Conservation (phyloP, 2,888 invertebrate genomes). For the Leptinotarsa rubiginosa region DNA sequence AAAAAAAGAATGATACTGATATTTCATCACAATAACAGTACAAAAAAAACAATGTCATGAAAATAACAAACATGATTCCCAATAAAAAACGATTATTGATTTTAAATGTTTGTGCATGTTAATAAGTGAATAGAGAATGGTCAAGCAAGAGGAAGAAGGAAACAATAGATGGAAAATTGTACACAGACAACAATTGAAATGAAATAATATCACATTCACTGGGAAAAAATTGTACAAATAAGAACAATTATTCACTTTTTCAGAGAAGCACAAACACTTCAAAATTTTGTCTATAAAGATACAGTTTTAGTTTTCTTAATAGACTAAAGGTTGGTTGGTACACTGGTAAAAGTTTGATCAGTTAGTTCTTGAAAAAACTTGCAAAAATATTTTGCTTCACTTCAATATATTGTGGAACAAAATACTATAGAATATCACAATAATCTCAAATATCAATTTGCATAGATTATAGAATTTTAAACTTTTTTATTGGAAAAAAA, state of each 20-base stretch:
- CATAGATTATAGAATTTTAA: not conserved
- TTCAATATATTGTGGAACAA: too few species aligned
- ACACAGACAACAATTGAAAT: conserved; percentile 8
- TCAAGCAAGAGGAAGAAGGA: not conserved
- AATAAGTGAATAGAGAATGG: not conserved
- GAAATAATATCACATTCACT: conserved; percentile 13
- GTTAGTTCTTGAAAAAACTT: too few species aligned
- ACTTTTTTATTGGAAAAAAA: too few species aligned
- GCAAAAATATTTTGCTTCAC: too few species aligned
- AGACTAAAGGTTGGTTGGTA: too few species aligned
- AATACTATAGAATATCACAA: not conserved
- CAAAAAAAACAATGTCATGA: too few species aligned
- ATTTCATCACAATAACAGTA: too few species aligned
- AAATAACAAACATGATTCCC: too few species aligned
- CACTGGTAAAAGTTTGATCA: too few species aligned
- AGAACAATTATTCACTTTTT: not conserved
- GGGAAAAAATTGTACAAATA: not conserved
- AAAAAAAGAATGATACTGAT: not conserved
- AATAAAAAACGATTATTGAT: too few species aligned
- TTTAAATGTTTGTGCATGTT: not conserved
- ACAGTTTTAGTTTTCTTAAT: not conserved
- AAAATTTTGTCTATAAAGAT: not conserved
- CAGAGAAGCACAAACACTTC: not conserved
- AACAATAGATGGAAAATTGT: not conserved
- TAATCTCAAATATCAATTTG: not conserved